Evolutionary conservation across 1,140 invertebrate species (phyloP), one percentile per base, ranked within the genome.

Genomic region (Rhizoglyphus robini): DNA sequence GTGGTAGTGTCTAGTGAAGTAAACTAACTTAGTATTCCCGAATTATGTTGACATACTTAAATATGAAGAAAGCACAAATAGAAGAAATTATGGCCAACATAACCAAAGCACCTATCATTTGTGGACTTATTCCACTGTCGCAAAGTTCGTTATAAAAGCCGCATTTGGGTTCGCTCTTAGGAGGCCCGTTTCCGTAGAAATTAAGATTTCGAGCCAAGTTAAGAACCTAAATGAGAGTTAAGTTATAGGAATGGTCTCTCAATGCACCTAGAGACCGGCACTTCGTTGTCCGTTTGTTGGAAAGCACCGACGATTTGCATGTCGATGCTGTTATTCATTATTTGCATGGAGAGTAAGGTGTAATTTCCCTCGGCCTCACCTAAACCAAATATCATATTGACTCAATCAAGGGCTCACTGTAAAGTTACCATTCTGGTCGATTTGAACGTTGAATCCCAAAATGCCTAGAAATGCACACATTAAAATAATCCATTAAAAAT

Each of bases 321-420:
- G 31, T 78, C 81, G 79, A 81, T 81, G 0, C 70, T 41, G 27
- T 60, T 47, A 30, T 66, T 36, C 0, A 60, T 49, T 0, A 68
- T 41, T 18, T 54, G 15, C 72, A 75, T 18, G 0, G 85, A 83
- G 15, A 93, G 81, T 0, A 93, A 83, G 0, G 88, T 88, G 74
- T 89, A 93, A 75, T 93, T 92, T 1, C 89, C 90, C 72, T 91
- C 87, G 0, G 90, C 88, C 74, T 94, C 88, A 49, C n/a, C n/a
- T n/a, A n/a, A n/a, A 13, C 23, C 23, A 23, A 30, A 11, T 11
- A 57, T 13, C 23, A 13, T 11, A 57, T 11, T 23, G 23, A 13
- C 11, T 57, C 13, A 57, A 11, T 13, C 51, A 13, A 13, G 11
- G 13, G 13, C n/a, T 41, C 60, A n/a, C n/a, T n/a, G n/a, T n/a